These are phyloP conservation scores for Sebastiscus albofasciatus DNA, from an alignment of 2,797 vertebrate species.

Conservation along the genomic window DNA sequence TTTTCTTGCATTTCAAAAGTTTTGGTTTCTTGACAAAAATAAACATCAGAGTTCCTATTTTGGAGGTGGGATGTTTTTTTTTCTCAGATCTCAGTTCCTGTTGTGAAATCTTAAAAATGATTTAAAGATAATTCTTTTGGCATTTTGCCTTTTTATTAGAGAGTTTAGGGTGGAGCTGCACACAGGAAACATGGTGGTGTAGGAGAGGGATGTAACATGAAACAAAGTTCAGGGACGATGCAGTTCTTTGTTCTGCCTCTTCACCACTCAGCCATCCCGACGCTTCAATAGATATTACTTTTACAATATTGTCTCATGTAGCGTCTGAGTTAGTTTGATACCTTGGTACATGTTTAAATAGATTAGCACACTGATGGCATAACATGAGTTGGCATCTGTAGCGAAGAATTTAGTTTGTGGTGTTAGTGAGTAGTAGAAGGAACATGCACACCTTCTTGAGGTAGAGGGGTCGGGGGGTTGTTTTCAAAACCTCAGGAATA, in stretches of 20 bases:
- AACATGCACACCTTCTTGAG: background rate
- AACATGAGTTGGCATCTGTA: background rate
- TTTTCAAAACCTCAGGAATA: background rate
- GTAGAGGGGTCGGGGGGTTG: background rate
- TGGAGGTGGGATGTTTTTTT: background rate
- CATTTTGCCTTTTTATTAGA: background rate
- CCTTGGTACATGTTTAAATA: background rate
- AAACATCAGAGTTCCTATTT: constrained; percentile 17
- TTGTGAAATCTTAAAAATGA: background rate
- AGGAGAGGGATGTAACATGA: background rate
- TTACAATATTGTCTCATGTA: background rate
- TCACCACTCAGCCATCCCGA: background rate
- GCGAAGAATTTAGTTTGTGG: background rate
- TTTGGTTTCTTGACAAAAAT: constrained; percentile 4
- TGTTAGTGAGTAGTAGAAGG: background rate
- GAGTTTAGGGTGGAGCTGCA: background rate
- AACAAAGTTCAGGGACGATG: background rate
- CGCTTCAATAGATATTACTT: background rate
- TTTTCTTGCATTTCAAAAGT: background rate
- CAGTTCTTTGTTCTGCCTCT: background rate
- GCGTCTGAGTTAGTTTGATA: background rate
- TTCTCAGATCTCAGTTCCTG: background rate
- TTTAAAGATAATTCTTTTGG: background rate
- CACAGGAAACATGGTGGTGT: background rate
- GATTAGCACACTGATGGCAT: background rate